A percentile compares a stretch with the other conserved stretches of the same genome.
Evolutionary conservation across 1,140 invertebrate species (phyloP).

Genomic region (Protaetia brevitarsis): DNA sequence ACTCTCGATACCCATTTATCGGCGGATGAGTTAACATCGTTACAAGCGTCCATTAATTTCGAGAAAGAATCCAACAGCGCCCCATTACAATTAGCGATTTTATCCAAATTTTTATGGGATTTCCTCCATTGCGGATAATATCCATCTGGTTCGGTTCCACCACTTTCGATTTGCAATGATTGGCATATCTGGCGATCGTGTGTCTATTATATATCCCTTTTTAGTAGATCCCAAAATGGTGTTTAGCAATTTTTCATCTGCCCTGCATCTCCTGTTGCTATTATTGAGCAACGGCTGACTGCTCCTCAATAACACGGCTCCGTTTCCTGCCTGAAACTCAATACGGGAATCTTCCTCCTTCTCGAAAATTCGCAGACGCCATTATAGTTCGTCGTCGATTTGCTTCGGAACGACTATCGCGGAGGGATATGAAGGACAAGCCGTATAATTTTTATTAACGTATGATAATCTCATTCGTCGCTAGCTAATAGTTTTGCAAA

Average conservation of each 20-base stretch:
- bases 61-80: conserved; percentile 84
- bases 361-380: conserved; percentile 82
- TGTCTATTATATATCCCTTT: conserved; percentile 94
- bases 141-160: conserved; percentile 87
- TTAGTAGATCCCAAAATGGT: conserved; percentile 79
- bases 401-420: conserved; percentile 86
- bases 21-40: conserved; percentile 74
- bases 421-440: conserved; percentile 84
- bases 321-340: conserved; percentile 92
- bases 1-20: conserved; percentile 93
- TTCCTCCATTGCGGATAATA: conserved; percentile 97
- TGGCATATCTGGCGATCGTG: conserved; percentile 76
- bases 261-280: conserved; percentile 83
- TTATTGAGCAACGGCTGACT: conserved; percentile 90
- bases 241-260: conserved; percentile 93
- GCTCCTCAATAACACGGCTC: conserved; percentile 85
- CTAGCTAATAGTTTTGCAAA: conserved; percentile 77
- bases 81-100: conserved; percentile 66
- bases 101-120: conserved; percentile 88
- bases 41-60: conserved; percentile 93
- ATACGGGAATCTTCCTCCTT: conserved; percentile 89
- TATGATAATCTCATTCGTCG: conserved; percentile 91
- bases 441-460: conserved; percentile 87
- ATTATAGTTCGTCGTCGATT: conserved; percentile 88
- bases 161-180: conserved; percentile 78